Evolutionary conservation across 2,113 vertebrate genomes (phyloP).

Genomic region (Centropus unirufus): DNA sequence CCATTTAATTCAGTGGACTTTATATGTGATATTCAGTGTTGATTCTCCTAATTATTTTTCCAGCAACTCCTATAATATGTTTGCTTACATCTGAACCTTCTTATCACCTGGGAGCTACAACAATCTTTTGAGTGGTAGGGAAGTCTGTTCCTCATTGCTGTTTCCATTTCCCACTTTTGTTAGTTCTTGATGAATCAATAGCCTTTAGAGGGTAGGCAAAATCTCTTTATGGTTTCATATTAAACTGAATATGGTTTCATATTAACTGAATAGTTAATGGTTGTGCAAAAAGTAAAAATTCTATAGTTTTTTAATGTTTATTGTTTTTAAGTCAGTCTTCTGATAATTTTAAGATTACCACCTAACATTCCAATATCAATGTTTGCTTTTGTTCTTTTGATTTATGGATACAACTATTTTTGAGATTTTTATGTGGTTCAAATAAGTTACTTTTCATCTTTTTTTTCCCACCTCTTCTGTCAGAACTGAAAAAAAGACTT

Average conservation of each 20-base stretch:
- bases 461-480: background rate
- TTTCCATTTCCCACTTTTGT: background rate
- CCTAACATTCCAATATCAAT: background rate
- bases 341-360: background rate
- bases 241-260: background rate
- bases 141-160: background rate
- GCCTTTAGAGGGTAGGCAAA: background rate
- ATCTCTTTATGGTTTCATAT: background rate
- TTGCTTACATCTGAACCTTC: background rate
- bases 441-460: background rate
- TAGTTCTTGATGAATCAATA: background rate
- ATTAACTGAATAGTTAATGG: background rate
- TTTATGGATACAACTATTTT: accelerated
- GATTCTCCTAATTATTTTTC: background rate
- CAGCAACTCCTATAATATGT: background rate
- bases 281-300: background rate
- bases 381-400: background rate
- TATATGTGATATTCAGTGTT: background rate
- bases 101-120: background rate
- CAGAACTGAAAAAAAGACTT: background rate
- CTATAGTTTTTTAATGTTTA: accelerated
- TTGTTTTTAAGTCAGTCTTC: background rate
- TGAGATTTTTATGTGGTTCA: background rate
- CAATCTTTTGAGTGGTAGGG: background rate
- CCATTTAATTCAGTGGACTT: background rate